These are phyloP conservation scores for Megalops atlanticus DNA, from an alignment of 2,113 vertebrate genomes.

Conservation along the genomic window DNA sequence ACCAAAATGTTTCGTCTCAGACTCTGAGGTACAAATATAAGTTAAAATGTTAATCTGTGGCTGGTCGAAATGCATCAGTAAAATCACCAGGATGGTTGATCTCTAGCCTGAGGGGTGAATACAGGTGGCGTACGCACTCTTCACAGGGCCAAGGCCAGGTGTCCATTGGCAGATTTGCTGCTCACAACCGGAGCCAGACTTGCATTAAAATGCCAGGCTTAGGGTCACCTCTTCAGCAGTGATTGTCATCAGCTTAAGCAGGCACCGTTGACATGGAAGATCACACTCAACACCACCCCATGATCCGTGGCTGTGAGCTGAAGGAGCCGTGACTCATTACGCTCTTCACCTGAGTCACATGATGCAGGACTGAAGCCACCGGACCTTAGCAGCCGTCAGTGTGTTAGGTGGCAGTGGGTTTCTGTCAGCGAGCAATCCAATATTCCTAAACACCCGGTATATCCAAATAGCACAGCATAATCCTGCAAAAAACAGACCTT, in stretches of 20 bases:
- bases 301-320: not conserved
- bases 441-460: not conserved
- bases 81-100: too few species aligned
- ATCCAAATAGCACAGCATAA: not conserved
- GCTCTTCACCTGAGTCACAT: constrained; percentile 39
- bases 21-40: too few species aligned
- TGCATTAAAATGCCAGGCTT: not conserved
- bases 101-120: too few species aligned
- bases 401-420: constrained; percentile 23
- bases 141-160: not conserved
- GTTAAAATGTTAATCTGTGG: too few species aligned
- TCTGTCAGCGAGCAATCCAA: constrained; percentile 24
- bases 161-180: not conserved
- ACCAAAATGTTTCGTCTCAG: too few species aligned
- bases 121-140: too few species aligned
- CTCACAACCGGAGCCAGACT: not conserved
- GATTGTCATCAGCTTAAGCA: constrained; percentile 22
- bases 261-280: not conserved
- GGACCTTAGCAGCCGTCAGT: too few species aligned
- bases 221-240: not conserved
- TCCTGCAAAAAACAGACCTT: not conserved
- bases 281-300: constrained; percentile 2
- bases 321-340: constrained; percentile 41
- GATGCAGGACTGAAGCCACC: constrained; percentile 7
- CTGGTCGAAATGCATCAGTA: too few species aligned